Percentiles rank a stretch among this genome's conserved stretches.
Evolutionary conservation across 2,113 vertebrate genomes (phyloP).

Genomic region (Archocentrus centrarchus): DNA sequence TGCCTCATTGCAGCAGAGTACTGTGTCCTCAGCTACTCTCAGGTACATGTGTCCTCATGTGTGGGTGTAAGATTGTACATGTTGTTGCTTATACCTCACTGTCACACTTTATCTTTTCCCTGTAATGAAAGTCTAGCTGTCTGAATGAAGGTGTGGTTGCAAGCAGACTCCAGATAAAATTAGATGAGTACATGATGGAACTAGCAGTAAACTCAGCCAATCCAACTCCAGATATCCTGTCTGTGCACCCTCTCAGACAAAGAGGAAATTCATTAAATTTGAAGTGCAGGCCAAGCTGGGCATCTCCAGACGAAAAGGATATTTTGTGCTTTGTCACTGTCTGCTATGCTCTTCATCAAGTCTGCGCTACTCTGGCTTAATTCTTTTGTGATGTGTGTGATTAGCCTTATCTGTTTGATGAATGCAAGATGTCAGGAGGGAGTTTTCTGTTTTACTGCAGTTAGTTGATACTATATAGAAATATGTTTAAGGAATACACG

Average conservation of each 20-base stretch:
- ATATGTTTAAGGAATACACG: neutral
- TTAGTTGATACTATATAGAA: neutral
- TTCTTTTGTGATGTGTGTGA: conserved; percentile 1
- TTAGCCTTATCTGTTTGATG: conserved; percentile 33
- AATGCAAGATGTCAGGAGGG: neutral
- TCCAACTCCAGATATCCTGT: conserved; percentile 10
- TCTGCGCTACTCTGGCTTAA: neutral
- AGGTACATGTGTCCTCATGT: conserved; percentile 43
- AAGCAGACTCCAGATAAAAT: neutral
- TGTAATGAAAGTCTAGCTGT: neutral
- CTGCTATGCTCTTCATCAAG: conserved; percentile 30
- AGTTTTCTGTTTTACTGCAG: neutral
- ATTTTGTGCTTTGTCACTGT: conserved; percentile 66
- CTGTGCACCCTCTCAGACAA: conserved; percentile 22
- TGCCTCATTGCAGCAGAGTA: conserved; percentile 64
- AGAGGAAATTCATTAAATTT: conserved; percentile 45
- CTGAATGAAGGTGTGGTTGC: neutral
- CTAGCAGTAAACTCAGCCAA: conserved; percentile 26
- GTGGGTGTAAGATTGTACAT: conserved; percentile 17
- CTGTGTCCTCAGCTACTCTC: conserved; percentile 54
- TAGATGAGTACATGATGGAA: conserved; percentile 20
- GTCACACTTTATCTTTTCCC: neutral
- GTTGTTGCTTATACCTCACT: neutral
- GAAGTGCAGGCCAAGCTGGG: conserved; percentile 39
- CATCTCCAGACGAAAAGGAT: conserved; percentile 22